phyloP scores from a whole-genome alignment of 37 sponge, comb jelly and placozoan species.

The Theonella swinhoei region DNA sequence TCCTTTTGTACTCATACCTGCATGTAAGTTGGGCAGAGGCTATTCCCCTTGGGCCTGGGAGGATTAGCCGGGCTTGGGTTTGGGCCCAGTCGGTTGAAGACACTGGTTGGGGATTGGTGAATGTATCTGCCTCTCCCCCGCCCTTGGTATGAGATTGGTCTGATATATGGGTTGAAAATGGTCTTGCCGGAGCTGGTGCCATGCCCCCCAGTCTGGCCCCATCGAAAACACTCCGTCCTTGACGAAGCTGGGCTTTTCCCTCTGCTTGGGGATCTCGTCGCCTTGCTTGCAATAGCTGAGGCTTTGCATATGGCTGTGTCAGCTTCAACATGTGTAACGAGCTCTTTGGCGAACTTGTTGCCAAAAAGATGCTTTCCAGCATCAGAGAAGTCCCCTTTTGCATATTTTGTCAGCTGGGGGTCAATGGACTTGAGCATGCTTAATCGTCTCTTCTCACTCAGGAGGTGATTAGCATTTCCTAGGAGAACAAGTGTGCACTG shows the following conservation, averaged over 20 bases:
- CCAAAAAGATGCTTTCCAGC: background rate
- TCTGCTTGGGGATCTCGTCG: background rate
- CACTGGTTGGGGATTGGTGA: background rate
- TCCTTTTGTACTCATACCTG: background rate
- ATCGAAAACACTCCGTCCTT: background rate
- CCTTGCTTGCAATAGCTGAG: background rate
- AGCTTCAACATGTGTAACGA: slow-evolving; percentile 1
- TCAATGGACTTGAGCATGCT: background rate
- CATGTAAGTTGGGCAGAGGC: no score
- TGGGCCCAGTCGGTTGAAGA: slow-evolving; percentile 4
- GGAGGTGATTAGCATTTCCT: background rate
- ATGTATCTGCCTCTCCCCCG: no score
- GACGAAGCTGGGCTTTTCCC: background rate
- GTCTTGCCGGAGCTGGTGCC: no score
- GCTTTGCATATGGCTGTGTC: slow-evolving; percentile 9
- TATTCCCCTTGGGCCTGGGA: background rate
- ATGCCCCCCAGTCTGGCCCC: slow-evolving; percentile 4
- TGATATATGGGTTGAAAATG: no score
- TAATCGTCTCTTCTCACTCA: background rate
- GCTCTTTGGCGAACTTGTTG: background rate
- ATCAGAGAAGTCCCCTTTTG: background rate
- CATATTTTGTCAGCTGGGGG: slow-evolving; percentile 1
- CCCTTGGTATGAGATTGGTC: no score
- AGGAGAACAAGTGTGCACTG: slow-evolving; percentile 1
- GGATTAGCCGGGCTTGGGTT: background rate